These are phyloP conservation scores for Engystomops pustulosus DNA, from an alignment of 2,113 vertebrate genomes.

Conservation along the genomic window DNA sequence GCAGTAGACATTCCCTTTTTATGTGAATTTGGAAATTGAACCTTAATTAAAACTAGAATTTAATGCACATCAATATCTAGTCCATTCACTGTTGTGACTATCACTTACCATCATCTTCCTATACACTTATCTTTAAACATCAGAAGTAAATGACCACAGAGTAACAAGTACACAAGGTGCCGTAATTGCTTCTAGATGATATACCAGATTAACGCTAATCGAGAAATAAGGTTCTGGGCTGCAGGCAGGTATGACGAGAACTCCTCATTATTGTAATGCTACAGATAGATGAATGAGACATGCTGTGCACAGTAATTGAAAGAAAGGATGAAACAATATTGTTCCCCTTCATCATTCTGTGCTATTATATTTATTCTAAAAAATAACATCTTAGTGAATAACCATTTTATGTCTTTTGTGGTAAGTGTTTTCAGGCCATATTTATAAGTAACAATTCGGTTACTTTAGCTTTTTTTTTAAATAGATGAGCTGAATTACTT, in stretches of 20 bases:
- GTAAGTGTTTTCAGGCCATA: conserved; percentile 4
- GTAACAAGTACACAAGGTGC: conserved; percentile 42
- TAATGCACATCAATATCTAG: neutral
- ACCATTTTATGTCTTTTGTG: conserved; percentile 30
- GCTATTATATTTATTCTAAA: conserved; percentile 42
- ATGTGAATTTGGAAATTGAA: neutral
- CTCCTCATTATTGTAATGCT: conserved; percentile 53
- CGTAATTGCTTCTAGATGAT: conserved; percentile 50
- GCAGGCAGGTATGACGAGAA: conserved; percentile 36
- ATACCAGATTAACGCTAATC: conserved; percentile 40
- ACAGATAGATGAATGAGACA: conserved; percentile 38
- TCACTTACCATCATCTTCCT: conserved; percentile 9
- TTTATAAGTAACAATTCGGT: conserved; percentile 25
- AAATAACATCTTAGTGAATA: conserved; percentile 17
- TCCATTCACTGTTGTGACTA: conserved; percentile 11
- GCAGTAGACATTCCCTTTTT: neutral
- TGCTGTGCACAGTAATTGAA: conserved; percentile 53
- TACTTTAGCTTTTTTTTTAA: conserved; percentile 28
- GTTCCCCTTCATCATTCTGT: conserved; percentile 21
- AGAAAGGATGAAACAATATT: conserved; percentile 49
- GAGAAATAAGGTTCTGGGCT: conserved; percentile 35
- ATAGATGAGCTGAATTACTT: conserved; percentile 26
- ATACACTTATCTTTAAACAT: conserved; percentile 35
- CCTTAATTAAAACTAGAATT: neutral
- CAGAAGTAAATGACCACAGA: conserved; percentile 26